Conservation (phyloP, 2,113 vertebrate genomes). For the Megaptera novaeangliae region DNA sequence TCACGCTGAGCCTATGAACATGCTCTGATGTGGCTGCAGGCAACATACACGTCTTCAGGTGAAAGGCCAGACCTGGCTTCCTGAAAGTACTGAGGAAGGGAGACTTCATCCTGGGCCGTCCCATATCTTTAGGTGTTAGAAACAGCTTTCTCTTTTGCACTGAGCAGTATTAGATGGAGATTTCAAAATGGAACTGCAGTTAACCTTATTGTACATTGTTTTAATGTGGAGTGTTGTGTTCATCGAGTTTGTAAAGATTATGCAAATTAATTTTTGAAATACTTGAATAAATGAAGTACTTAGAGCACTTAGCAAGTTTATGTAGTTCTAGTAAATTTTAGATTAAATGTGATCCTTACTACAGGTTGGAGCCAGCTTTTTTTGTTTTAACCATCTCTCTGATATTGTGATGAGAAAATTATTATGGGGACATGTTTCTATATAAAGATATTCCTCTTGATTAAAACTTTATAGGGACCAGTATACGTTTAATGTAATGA, state of each 20-base stretch:
- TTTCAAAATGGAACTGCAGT: not conserved
- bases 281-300: too few relatives aligned
- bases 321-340: not conserved
- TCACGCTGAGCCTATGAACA: not conserved
- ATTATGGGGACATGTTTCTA: not conserved
- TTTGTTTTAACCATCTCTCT: not conserved
- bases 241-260: too few relatives aligned
- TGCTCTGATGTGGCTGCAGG: accelerated
- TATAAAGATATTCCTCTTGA: not conserved
- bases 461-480: not conserved
- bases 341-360: not conserved
- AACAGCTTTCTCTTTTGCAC: not conserved
- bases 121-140: too few relatives aligned
- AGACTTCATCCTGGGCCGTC: accelerated
- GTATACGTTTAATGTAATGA: not conserved
- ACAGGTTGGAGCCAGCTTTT: not conserved
- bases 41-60: too few relatives aligned
- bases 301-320: not conserved
- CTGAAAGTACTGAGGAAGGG: not conserved
- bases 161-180: not conserved
- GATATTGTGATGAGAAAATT: not conserved
- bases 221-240: not conserved
- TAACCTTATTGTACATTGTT: not conserved
- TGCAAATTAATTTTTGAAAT: not conserved
- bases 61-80: not conserved